Base-by-base conservation (phyloP, 2,797 vertebrate species). In the Mormyrus proboscirostris region DNA sequence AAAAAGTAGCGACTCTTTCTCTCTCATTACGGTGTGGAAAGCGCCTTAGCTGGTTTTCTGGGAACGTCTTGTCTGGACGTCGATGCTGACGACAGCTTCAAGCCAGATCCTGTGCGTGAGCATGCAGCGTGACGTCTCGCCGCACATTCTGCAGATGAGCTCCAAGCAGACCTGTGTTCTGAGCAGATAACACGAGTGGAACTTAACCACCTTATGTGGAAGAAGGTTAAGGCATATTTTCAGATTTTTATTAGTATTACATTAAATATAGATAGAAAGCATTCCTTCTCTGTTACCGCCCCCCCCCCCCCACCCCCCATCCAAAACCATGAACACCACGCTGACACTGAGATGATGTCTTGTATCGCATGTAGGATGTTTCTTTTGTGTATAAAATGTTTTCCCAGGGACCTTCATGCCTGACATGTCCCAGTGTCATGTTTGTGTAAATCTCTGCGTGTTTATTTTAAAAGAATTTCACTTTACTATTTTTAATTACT, bases 11-110 rank as follows among this genome's bases (percentile, higher is more conserved):
- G 93, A 91, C 94, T 96, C 93, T 94, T 92, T 93, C 96, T 94
- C 95, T 96, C 95, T 97, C 96, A 97, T 97, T 96, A 96, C 93
- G 87, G 95, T 91, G 92, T 93, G 94, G 94, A 93, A 95, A 95
- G 95, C 93, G 92, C 94, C 94, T 96, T 96, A 96, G 95, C 95
- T 94, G 94, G 94, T 94, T 92, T 92, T 91, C 91, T 96, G 95
- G 96, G 93, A 94, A 95, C 94, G 93, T 93, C 93, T 33, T 6
- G 65, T 73, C 65, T 93, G 92, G 95, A 93, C 93, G 93, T 95
- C 95, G 93, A 93, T 50, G 50, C 91, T 94, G 92, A 92, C 93
- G 94, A 92, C 93, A 94, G 93, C 93, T 95, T 94, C 95, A 95
- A 95, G 95, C 95, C 95, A 94, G 94, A 95, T 57, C 73, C 50